These are phyloP conservation scores for Vollenhovia emeryi DNA, from an alignment of 1,140 invertebrate genomes.

Conservation along the genomic window DNA sequence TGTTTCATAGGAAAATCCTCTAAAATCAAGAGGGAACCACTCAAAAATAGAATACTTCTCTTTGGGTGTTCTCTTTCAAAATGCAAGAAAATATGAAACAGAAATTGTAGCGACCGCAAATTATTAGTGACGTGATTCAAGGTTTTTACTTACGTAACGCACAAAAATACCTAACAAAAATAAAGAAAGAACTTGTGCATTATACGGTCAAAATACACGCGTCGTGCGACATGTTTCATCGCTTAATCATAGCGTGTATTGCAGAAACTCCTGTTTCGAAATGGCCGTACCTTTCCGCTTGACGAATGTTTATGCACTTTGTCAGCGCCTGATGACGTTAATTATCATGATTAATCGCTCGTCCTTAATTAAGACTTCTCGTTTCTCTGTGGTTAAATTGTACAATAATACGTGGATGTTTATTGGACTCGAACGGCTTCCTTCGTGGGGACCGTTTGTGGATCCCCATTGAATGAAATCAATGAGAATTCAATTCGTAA, in stretches of 20 bases:
- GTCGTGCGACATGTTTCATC: conserved; percentile 31
- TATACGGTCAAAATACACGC: not conserved
- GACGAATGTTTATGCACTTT: conserved; percentile 48
- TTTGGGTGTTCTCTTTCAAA: not conserved
- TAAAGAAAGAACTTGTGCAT: conserved; percentile 20
- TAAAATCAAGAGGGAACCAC: too few species aligned
- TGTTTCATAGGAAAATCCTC: too few species aligned
- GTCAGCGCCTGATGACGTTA: conserved; percentile 21
- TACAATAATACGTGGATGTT: not conserved
- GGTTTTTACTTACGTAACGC: conserved; percentile 9
- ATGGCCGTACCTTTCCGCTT: not conserved
- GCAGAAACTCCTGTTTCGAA: conserved; percentile 18
- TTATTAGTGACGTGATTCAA: not conserved
- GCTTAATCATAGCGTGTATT: conserved; percentile 39
- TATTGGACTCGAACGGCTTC: not conserved
- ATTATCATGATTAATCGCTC: conserved; percentile 44
- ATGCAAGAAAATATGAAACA: not conserved
- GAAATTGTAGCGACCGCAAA: not conserved
- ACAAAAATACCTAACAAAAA: too few species aligned
- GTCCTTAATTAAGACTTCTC: conserved; percentile 36
- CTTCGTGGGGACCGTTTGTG: not conserved
- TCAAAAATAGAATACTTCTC: too few species aligned
- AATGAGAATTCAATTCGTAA: conserved; percentile 20
- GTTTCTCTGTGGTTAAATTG: not conserved
- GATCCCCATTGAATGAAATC: not conserved